Conservation (phyloP, 2,113 vertebrate genomes). For the Patagioenas fasciata region DNA sequence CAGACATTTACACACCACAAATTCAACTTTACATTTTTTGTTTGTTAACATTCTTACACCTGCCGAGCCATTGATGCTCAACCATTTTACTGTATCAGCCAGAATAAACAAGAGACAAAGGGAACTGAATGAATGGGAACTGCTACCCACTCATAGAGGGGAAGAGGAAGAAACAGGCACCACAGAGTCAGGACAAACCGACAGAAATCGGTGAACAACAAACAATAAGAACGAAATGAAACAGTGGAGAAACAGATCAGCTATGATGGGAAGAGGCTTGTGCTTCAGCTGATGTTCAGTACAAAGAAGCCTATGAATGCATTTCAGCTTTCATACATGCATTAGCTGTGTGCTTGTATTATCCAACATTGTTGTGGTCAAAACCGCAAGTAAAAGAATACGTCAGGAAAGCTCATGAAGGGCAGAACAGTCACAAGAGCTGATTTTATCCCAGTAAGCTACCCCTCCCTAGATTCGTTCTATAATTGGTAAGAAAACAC, state of each 20-base stretch:
- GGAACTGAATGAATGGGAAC: neutral
- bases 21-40: neutral
- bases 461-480: neutral
- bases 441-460: neutral
- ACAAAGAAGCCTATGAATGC: neutral
- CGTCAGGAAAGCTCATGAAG: neutral
- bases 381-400: neutral
- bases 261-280: neutral
- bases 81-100: neutral
- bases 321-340: neutral
- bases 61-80: neutral
- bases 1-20: neutral
- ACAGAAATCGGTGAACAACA: neutral
- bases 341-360: neutral
- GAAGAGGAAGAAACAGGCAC: neutral
- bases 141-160: accelerated
- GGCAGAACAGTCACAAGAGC: neutral
- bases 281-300: neutral
- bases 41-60: neutral
- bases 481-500: neutral
- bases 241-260: neutral
- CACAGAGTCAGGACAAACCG: neutral
- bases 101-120: neutral
- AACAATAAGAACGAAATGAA: neutral
- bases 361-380: neutral